These are phyloP conservation scores for Thumatha senex DNA, from an alignment of 2,888 invertebrate genomes.

Conservation along the genomic window DNA sequence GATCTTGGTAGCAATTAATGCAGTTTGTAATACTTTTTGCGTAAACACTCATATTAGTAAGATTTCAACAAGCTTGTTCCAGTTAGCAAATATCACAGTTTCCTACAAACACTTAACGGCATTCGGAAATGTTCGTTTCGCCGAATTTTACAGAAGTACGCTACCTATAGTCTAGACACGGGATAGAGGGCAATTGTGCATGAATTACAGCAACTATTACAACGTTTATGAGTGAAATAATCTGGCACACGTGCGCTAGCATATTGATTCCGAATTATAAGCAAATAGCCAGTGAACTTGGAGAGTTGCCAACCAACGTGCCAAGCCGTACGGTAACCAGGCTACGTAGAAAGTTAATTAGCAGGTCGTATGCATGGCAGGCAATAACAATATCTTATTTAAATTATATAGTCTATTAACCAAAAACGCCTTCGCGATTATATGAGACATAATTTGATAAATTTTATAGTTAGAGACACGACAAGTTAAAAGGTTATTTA, in stretches of 20 bases:
- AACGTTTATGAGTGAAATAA: slow-evolving; percentile 53
- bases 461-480: slow-evolving; percentile 14
- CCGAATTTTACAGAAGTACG: slow-evolving; percentile 30
- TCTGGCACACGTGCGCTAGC: slow-evolving; percentile 68
- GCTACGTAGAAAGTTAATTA: slow-evolving; percentile 36
- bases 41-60: background rate
- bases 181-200: slow-evolving; percentile 49
- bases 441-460: slow-evolving; percentile 28
- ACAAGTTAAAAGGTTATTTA: slow-evolving; percentile 33
- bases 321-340: slow-evolving; percentile 56
- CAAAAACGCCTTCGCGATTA: slow-evolving; percentile 25
- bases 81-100: slow-evolving; percentile 33
- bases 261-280: slow-evolving; percentile 82
- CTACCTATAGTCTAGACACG: slow-evolving; percentile 29
- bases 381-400: slow-evolving; percentile 35
- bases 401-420: slow-evolving; percentile 34
- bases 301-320: slow-evolving; percentile 66
- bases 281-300: slow-evolving; percentile 71
- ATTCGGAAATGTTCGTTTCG: slow-evolving; percentile 39
- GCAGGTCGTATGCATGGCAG: slow-evolving; percentile 24
- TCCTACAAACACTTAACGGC: slow-evolving; percentile 35
- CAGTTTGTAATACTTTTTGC: background rate
- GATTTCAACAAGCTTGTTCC: slow-evolving; percentile 13
- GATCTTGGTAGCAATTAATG: no score
- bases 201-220: slow-evolving; percentile 65